phyloP scores from a whole-genome alignment of 1,140 invertebrate genomes.

The Macrotrachela quadricornifera region DNA sequence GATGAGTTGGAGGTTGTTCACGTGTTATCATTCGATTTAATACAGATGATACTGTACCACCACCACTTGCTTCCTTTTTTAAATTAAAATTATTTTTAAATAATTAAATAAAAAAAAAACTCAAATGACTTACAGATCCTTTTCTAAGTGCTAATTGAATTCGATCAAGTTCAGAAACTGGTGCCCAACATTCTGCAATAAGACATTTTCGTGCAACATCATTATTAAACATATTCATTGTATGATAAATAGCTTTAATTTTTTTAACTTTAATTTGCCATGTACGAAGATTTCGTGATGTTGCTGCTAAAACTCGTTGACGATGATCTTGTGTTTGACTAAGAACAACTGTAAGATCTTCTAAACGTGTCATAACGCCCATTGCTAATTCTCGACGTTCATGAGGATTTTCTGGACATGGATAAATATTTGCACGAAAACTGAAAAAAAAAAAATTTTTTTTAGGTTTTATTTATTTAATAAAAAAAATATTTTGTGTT shows the following conservation, averaged over 20 bases:
- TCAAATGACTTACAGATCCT: conserved; percentile 57
- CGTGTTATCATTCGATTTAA: conserved; percentile 72
- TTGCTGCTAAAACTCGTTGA: conserved; percentile 66
- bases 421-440: conserved; percentile 88
- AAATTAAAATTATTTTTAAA: neutral
- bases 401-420: conserved; percentile 68
- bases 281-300: conserved; percentile 73
- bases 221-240: conserved; percentile 50
- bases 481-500: conserved; percentile 75
- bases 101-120: neutral
- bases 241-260: conserved; percentile 53
- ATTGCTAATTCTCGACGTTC: conserved; percentile 81
- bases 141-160: conserved; percentile 66
- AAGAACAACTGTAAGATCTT: conserved; percentile 78
- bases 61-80: conserved; percentile 48
- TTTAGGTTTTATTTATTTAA: conserved; percentile 18
- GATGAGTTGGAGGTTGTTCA: conserved; percentile 78
- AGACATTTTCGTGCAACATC: conserved; percentile 64
- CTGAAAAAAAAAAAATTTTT: conserved; percentile 25
- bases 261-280: conserved; percentile 89
- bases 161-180: conserved; percentile 62
- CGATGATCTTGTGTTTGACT: conserved; percentile 59
- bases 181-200: conserved; percentile 97
- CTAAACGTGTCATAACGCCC: conserved; percentile 72
- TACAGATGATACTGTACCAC: conserved; percentile 80